A percentile compares a stretch with the other conserved stretches of the same genome.
Conservation (phyloP, 2,888 invertebrate species). For the Branchellion lobata region DNA sequence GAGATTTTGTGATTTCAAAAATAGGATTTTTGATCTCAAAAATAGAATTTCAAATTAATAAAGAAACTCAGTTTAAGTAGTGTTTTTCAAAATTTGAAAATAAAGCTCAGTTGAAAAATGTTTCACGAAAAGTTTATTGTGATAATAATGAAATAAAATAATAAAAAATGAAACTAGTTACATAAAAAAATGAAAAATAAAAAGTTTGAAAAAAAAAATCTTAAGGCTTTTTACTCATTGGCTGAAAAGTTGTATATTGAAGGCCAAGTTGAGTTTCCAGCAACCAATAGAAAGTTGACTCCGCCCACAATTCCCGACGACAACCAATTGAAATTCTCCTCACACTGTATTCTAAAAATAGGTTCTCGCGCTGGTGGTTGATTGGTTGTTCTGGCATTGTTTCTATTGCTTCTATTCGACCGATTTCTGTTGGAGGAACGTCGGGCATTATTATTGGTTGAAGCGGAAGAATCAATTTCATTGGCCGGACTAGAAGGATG, state of each 20-base stretch:
- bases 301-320: slow-evolving; percentile 53
- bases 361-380: background rate
- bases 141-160: no score
- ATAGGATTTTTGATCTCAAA: no score
- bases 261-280: slow-evolving; percentile 57
- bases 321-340: slow-evolving; percentile 59
- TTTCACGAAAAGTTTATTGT: no score
- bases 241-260: slow-evolving; percentile 52
- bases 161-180: no score
- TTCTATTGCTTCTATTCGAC: background rate
- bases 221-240: no score
- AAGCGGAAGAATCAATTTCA: background rate
- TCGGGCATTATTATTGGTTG: slow-evolving; percentile 15
- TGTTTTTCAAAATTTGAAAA: no score
- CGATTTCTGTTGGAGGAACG: background rate
- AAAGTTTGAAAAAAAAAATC: no score
- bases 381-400: background rate
- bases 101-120: no score
- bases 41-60: no score
- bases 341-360: slow-evolving; percentile 52
- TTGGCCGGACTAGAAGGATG: background rate
- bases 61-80: no score
- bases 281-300: slow-evolving; percentile 54
- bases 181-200: no score
- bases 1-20: no score